These are phyloP conservation scores for Xestia rhomboidea DNA, from an alignment of 2,888 invertebrate genomes.

Conservation along the genomic window DNA sequence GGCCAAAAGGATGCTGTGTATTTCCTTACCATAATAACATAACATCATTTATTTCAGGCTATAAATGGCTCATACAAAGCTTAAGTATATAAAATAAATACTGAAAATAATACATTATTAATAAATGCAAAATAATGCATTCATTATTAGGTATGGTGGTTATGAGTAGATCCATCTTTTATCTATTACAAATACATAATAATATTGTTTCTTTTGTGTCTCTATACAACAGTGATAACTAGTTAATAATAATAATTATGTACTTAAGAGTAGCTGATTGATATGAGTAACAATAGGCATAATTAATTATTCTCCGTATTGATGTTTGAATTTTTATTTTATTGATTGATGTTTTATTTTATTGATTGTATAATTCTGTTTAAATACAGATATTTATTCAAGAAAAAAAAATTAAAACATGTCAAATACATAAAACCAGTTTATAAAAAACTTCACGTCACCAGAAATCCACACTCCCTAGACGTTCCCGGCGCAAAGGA, in stretches of 20 bases:
- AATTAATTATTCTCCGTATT: not conserved
- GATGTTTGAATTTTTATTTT: too few relatives aligned
- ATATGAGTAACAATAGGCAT: not conserved
- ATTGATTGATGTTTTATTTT: too few relatives aligned
- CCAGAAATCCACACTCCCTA: too few relatives aligned
- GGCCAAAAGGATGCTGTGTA: not conserved
- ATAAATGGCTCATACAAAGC: not conserved
- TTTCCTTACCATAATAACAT: constrained; percentile 1
- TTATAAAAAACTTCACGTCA: too few relatives aligned
- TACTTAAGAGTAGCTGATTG: not conserved
- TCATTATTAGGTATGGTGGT: not conserved
- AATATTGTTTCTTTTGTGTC: constrained; percentile 22
- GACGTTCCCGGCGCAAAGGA: too few relatives aligned
- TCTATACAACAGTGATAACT: constrained; percentile 33
- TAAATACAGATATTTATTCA: too few relatives aligned
- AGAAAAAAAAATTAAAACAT: too few relatives aligned
- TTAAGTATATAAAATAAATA: too few relatives aligned
- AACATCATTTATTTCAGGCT: not conserved
- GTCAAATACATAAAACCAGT: too few relatives aligned
- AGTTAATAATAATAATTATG: not conserved
- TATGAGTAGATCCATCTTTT: constrained; percentile 8
- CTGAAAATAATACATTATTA: not conserved
- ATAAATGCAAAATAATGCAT: not conserved
- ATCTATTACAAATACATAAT: constrained; percentile 9
- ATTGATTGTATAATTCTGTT: too few relatives aligned